phyloP scores from a whole-genome alignment of 2,797 vertebrate genomes.

The Corythornis leucogaster region DNA sequence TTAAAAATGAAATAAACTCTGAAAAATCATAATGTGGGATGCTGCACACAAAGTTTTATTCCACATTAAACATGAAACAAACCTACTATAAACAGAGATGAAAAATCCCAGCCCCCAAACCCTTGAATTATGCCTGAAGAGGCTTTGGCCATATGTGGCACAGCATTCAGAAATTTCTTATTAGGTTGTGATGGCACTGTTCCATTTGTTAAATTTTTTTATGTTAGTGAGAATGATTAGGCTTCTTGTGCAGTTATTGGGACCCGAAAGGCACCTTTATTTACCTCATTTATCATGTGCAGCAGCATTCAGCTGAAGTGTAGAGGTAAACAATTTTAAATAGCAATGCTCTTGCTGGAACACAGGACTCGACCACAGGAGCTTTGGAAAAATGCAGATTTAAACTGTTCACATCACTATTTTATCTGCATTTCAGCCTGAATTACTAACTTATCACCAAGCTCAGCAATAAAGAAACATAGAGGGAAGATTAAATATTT shows the following conservation, averaged over 20 bases:
- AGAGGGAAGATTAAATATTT: constrained; percentile 72
- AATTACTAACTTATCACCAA: constrained; percentile 73
- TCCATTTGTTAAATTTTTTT: constrained; percentile 76
- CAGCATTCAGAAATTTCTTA: constrained; percentile 65
- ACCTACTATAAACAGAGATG: not conserved
- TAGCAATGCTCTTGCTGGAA: constrained; percentile 51
- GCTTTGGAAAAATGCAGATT: constrained; percentile 73
- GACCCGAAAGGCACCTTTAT: constrained; percentile 70
- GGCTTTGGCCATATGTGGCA: constrained; percentile 37
- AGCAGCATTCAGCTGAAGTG: constrained; percentile 61
- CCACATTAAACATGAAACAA: constrained; percentile 10
- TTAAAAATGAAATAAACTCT: not conserved
- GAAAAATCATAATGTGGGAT: not conserved
- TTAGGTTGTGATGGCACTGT: constrained; percentile 51
- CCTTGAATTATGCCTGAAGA: constrained; percentile 24
- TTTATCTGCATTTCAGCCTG: constrained; percentile 71
- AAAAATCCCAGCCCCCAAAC: not conserved
- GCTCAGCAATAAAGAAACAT: constrained; percentile 74
- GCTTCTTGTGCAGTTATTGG: constrained; percentile 70
- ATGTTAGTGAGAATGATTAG: constrained; percentile 68
- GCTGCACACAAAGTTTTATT: not conserved
- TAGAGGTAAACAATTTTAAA: constrained; percentile 77
- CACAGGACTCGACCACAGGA: constrained; percentile 70
- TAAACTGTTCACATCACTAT: constrained; percentile 69
- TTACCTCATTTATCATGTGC: constrained; percentile 76